phyloP scores from a whole-genome alignment of 37 sponge, comb jelly and placozoan genomes.

The Theonella swinhoei region DNA sequence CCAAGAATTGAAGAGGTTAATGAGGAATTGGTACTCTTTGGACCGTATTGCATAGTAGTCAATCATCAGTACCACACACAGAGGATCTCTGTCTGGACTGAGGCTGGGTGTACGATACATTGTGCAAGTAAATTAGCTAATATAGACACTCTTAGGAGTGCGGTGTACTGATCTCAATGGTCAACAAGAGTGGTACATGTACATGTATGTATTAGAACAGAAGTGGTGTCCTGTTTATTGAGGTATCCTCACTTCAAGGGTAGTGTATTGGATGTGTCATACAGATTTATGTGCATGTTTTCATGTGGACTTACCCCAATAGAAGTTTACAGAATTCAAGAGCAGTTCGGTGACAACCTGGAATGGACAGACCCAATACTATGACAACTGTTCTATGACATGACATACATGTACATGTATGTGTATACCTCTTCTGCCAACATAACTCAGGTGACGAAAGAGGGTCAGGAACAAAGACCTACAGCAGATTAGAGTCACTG shows the following conservation, averaged over 20 bases:
- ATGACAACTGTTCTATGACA: background rate
- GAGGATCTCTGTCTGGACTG: constrained; percentile 88
- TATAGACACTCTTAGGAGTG: background rate
- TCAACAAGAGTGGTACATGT: constrained; percentile 1
- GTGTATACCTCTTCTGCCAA: constrained; percentile 77
- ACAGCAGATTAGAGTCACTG: background rate
- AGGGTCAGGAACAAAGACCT: constrained; percentile 82
- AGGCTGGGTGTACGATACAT: constrained; percentile 60
- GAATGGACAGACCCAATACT: background rate
- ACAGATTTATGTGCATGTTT: too few species aligned
- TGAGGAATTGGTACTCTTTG: constrained; percentile 74
- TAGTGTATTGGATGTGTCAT: too few species aligned
- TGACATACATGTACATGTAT: background rate
- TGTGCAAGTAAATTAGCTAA: background rate
- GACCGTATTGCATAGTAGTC: constrained; percentile 88
- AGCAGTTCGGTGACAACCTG: constrained; percentile 93
- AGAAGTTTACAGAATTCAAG: constrained; percentile 93
- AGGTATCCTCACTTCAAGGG: too few species aligned
- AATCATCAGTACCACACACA: constrained; percentile 84
- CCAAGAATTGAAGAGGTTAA: constrained; percentile 69
- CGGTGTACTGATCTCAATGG: background rate
- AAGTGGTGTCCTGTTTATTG: too few species aligned
- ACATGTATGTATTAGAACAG: background rate
- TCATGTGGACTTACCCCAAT: constrained; percentile 73
- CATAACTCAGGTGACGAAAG: constrained; percentile 66